Evolutionary conservation across 2,113 vertebrate species (phyloP), one percentile per base, ranked within the genome.

Genomic region (Sphyrna mokarran): DNA sequence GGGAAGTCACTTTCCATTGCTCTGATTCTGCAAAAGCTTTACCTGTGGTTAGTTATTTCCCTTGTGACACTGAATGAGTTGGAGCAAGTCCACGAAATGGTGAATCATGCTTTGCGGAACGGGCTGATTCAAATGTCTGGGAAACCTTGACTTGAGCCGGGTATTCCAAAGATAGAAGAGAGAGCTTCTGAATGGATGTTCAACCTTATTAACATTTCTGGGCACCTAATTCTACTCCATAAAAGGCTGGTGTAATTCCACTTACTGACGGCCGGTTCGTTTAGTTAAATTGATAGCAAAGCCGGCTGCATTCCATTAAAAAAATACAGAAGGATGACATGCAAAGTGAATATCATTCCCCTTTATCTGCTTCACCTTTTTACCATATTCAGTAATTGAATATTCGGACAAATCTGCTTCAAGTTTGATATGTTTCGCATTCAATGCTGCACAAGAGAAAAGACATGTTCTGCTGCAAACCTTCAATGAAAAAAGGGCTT

Each of bases 171-270:
- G 18, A 37, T 5, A 37, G 89, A 63, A 37, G 29, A 33, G 89
- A 63, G 66, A 93, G 89, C 61, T 68, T 93, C 61, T 68, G 8
- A 66, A 66, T 66, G 18, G 63, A 68, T 93, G 7, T 68, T 93
- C 58, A 66, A 66, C 89, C 14, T 37, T 93, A 91, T 91, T 91
- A 91, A 91, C 63, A 93, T 93, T 93, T 93, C 80, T 83, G 37
- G 80, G 80, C 80, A 83, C 37, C 37, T 43, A 83, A 43, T 43
- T 83, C 29, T 66, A 14, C n/a, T 93, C 61, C 14, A 22, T 93
- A 66, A 93, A 66, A 61, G 48, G 14, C n/a, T 22, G 14, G 61
- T 33, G 16, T 93, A 93, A 91, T 93, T 37, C n/a, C 61, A 66
- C 89, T 58, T 63, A n/a, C 2, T 33, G 89, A 37, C n/a, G 18